phyloP scores from a whole-genome alignment of 2,888 invertebrate genomes.

The Drosophila yooni region DNA sequence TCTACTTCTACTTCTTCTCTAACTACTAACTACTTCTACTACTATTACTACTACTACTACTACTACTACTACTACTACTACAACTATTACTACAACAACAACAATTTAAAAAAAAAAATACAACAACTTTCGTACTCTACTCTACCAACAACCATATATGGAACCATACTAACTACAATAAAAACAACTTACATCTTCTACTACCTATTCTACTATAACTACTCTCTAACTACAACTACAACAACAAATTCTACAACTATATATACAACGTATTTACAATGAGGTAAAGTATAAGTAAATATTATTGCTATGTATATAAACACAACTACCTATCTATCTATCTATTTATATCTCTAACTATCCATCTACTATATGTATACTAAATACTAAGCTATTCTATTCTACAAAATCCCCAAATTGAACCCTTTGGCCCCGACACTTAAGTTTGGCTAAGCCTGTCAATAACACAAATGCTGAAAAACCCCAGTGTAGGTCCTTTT shows the following conservation, averaged over 20 bases:
- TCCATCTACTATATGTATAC: slow-evolving; percentile 3
- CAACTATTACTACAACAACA: slow-evolving; percentile 58
- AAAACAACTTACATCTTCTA: slow-evolving; percentile 83
- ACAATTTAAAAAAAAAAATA: slow-evolving; percentile 37
- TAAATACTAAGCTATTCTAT: slow-evolving; percentile 1
- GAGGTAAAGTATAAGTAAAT: slow-evolving; percentile 83
- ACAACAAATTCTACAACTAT: slow-evolving; percentile 63
- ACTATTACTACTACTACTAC: slow-evolving; percentile 61
- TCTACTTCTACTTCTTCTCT: slow-evolving; percentile 67
- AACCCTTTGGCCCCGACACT: slow-evolving; percentile 28
- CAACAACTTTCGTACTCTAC: slow-evolving; percentile 58
- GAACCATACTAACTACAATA: slow-evolving; percentile 79
- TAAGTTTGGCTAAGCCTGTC: slow-evolving; percentile 47
- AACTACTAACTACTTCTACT: slow-evolving; percentile 69
- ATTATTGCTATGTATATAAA: slow-evolving; percentile 54
- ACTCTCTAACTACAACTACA: slow-evolving; percentile 77
- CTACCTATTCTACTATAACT: slow-evolving; percentile 74
- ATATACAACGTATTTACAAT: slow-evolving; percentile 83
- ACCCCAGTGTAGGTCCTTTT: background rate
- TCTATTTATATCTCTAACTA: slow-evolving; percentile 6
- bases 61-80: slow-evolving; percentile 50
- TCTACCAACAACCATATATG: slow-evolving; percentile 68
- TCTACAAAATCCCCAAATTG: background rate
- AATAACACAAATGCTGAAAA: slow-evolving; percentile 49
- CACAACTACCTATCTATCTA: slow-evolving; percentile 21